Percentiles rank a stretch among this genome's conserved stretches.
Conservation (phyloP, 92 coral and sea anemone species). For the Palythoa grandis region DNA sequence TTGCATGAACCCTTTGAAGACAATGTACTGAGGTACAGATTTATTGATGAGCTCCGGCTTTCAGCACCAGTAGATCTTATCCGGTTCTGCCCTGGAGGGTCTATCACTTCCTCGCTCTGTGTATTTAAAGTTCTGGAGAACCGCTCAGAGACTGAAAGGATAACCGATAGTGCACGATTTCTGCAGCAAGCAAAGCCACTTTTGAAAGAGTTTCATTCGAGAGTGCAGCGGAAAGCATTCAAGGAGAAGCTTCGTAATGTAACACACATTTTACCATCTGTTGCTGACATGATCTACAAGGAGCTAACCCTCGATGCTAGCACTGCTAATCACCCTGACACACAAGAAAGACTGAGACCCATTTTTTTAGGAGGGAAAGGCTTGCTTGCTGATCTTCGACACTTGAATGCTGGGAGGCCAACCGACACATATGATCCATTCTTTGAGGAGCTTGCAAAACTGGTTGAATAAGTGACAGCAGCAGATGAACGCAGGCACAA, state of each 20-base stretch:
- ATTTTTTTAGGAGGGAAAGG: slow-evolving; percentile 50
- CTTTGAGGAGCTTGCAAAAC: slow-evolving; percentile 1
- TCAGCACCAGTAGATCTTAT: slow-evolving; percentile 35
- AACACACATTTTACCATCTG: slow-evolving; percentile 22
- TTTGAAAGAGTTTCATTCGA: slow-evolving; percentile 42
- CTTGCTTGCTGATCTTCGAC: slow-evolving; percentile 43
- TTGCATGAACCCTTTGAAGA: neutral
- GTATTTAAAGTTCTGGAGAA: slow-evolving; percentile 10
- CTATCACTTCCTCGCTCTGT: neutral
- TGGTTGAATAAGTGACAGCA: neutral
- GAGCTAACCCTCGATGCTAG: slow-evolving; percentile 52
- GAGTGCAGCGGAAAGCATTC: neutral
- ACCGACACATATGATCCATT: slow-evolving; percentile 28
- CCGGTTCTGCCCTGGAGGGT: slow-evolving; percentile 26
- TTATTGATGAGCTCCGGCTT: slow-evolving; percentile 7
- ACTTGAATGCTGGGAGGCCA: slow-evolving; percentile 58
- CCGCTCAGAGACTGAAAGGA: neutral
- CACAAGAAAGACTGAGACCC: slow-evolving; percentile 56
- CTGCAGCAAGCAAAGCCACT: slow-evolving; percentile 29
- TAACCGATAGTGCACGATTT: neutral
- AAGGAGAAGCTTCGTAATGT: slow-evolving; percentile 16
- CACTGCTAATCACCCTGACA: slow-evolving; percentile 54
- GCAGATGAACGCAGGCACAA: too few species aligned
- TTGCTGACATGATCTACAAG: slow-evolving; percentile 57
- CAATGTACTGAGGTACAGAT: slow-evolving; percentile 9